Percentiles rank a stretch among this genome's conserved stretches.
Conservation (phyloP, 2,797 vertebrate genomes). For the Tragelaphus oryx region DNA sequence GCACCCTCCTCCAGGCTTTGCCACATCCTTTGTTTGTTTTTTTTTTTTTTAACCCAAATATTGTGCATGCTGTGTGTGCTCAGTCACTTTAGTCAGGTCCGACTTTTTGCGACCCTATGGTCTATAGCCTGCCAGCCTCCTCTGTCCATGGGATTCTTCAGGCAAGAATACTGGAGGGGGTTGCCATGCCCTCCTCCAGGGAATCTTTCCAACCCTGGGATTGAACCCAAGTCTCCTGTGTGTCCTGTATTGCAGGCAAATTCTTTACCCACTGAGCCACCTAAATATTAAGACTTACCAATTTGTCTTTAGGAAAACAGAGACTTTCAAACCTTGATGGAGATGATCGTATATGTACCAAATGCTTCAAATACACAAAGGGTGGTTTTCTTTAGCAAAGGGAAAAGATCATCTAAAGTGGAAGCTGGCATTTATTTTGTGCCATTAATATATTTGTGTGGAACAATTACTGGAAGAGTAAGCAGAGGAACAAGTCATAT, state of each 20-base stretch:
- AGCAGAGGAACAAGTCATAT: background rate
- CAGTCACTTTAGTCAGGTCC: background rate
- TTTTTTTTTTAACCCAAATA: background rate
- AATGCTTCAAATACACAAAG: background rate
- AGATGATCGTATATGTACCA: background rate
- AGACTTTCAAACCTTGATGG: background rate
- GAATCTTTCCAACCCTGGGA: background rate
- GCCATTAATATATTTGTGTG: background rate
- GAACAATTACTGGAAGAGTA: background rate
- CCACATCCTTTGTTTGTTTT: conserved; percentile 37
- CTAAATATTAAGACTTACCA: background rate
- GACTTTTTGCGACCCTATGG: background rate
- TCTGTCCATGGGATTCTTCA: background rate
- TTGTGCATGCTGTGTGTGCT: background rate
- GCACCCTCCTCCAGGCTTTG: conserved; percentile 17
- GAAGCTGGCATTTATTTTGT: background rate
- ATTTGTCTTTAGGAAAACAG: conserved; percentile 28
- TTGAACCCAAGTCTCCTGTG: background rate
- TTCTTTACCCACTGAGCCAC: background rate
- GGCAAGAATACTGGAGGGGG: background rate
- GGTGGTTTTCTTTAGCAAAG: background rate
- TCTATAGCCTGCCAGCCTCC: background rate
- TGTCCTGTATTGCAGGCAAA: background rate
- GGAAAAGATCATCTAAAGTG: background rate
- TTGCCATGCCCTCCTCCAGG: background rate